Evolutionary conservation across 2,888 invertebrate species (phyloP).

Genomic region (Malthinus flaveolus): DNA sequence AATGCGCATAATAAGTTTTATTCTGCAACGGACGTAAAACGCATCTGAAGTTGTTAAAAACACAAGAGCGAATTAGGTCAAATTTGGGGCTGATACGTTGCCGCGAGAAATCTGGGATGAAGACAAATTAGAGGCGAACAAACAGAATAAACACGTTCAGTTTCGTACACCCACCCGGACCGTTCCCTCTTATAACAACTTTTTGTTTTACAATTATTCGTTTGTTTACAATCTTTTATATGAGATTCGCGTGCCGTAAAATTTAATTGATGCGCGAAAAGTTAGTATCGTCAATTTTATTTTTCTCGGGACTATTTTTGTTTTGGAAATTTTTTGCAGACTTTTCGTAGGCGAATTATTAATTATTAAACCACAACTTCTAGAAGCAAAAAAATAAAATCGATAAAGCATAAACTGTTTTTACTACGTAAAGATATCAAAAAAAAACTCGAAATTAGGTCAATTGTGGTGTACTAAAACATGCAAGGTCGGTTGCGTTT

Average conservation of each 20-base stretch:
- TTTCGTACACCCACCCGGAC: too few species aligned
- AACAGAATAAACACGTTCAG: too few species aligned
- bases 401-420: background rate
- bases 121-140: too few species aligned
- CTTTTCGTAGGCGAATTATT: background rate
- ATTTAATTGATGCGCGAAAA: too few species aligned
- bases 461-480: slow-evolving; percentile 18
- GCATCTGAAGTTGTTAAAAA: background rate
- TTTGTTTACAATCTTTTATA: too few species aligned
- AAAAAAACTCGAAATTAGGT: slow-evolving; percentile 14
- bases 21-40: background rate
- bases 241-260: too few species aligned
- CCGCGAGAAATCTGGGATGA: too few species aligned
- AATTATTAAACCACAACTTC: background rate
- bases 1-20: background rate
- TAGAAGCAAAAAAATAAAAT: background rate
- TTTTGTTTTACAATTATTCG: too few species aligned
- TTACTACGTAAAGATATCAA: background rate
- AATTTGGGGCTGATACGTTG: too few species aligned
- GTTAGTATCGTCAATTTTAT: too few species aligned
- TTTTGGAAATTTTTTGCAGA: background rate
- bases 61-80: too few species aligned
- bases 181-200: too few species aligned
- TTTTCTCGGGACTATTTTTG: background rate
- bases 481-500: slow-evolving; percentile 17